A percentile compares a stretch with the other conserved stretches of the same genome.
Evolutionary conservation across 2,888 invertebrate genomes (phyloP).

Genomic region (Apamea anceps): DNA sequence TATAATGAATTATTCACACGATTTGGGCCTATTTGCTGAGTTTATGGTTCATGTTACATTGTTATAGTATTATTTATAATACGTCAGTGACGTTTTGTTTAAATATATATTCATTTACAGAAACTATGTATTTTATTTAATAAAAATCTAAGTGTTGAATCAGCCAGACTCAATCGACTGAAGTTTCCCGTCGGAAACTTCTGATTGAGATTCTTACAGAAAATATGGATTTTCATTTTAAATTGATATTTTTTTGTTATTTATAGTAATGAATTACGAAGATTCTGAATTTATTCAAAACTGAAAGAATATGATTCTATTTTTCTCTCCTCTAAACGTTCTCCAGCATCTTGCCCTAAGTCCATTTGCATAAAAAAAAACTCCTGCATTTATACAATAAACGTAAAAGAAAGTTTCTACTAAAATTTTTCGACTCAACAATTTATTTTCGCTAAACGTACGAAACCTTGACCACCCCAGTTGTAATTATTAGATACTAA

Average conservation of each 20-base stretch:
- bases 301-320: neutral
- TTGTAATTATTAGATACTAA: too few species aligned
- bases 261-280: neutral
- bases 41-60: slow-evolving; percentile 52
- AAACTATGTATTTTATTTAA: slow-evolving; percentile 24
- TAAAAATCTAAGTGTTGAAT: neutral
- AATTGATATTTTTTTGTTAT: neutral
- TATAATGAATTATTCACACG: slow-evolving; percentile 74
- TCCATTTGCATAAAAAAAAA: neutral
- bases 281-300: neutral
- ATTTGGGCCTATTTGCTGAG: slow-evolving; percentile 74
- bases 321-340: slow-evolving; percentile 2
- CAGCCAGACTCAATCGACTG: neutral
- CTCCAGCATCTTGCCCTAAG: neutral
- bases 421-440: neutral
- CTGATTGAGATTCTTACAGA: neutral
- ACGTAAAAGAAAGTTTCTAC: neutral
- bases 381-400: neutral
- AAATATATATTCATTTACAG: slow-evolving; percentile 39
- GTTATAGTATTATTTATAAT: slow-evolving; percentile 55
- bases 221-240: neutral
- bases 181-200: slow-evolving; percentile 55
- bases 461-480: neutral
- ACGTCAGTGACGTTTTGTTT: slow-evolving; percentile 24
- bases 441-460: neutral